Evolutionary conservation across 2,113 vertebrate species (phyloP).

Genomic region (Sebastes fasciatus): DNA sequence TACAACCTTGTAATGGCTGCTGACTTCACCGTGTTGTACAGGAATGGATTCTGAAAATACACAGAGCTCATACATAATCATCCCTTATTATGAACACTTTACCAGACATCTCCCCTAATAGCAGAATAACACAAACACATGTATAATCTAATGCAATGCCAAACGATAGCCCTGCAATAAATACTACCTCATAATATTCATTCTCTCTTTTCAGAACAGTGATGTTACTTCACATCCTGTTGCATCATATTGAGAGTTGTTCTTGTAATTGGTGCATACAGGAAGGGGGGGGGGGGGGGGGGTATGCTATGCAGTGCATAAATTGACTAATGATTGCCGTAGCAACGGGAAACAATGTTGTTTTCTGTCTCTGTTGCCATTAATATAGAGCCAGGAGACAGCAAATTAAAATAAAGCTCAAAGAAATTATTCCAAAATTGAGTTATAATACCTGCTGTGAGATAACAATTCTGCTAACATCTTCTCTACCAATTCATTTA

Average conservation of each 20-base stretch:
- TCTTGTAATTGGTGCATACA: slow-evolving; percentile 5
- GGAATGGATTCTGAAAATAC: background rate
- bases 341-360: slow-evolving; percentile 15
- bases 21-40: background rate
- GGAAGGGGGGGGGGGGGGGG: no score
- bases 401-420: slow-evolving; percentile 29
- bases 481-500: slow-evolving; percentile 29
- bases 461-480: slow-evolving; percentile 23
- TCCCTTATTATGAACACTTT: background rate
- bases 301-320: no score
- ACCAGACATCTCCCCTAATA: background rate
- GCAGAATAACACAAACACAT: background rate
- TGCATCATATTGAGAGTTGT: slow-evolving; percentile 21
- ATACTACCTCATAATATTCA: background rate
- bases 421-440: slow-evolving; percentile 23
- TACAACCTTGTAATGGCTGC: background rate
- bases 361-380: slow-evolving; percentile 23
- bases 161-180: background rate
- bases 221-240: slow-evolving; percentile 7
- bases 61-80: slow-evolving; percentile 4
- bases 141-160: background rate
- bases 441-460: slow-evolving; percentile 10
- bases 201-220: background rate
- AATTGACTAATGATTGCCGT: slow-evolving; percentile 22
- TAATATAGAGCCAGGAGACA: slow-evolving; percentile 46